Base-by-base conservation (phyloP, 2,797 vertebrate species). In the Rhabdomys pumilio region DNA sequence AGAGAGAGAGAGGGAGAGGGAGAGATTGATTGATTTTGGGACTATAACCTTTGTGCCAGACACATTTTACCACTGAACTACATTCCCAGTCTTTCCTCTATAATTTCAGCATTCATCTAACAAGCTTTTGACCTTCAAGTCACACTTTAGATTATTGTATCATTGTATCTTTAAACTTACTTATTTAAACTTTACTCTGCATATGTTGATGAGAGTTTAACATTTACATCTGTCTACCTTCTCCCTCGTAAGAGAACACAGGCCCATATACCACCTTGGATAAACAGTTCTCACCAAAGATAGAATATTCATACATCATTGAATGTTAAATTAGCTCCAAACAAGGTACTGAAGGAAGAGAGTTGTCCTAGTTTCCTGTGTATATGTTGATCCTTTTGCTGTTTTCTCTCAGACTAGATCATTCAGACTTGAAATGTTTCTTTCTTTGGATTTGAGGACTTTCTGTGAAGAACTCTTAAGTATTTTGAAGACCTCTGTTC, bases 391-490 rank as follows among this genome's bases (percentile, higher is more conserved):
- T 95, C 38, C 6, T 95, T 89, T 85, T 69, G 11, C 24, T 92
- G 29, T 61, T 17, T 38, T n/a, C 14, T 26, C 12, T 8, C 44
- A 65, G 75, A 50, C 53, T 57, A 1, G 5, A 34, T 89, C 6
- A 77, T 91, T 91, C 61, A 94, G 72, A 86, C n/a, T 83, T 55
- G 41, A 96, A 93, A 91, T 47, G 22, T 59, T 96, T 29, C 4
- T 4, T 50, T 29, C 3, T 31, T 93, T 79, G n/a, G 11, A 89
- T 79, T 90, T 79, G 79, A 50, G 79, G 67, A 24, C 31, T 1
- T 72, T 79, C 41, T 75, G 1, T 29, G 57, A 47, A 17, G n/a
- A 29, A 53, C 29, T 41, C 22, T 14, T 22, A 44, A 1, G 63
- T n/a, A 6, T 80, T 79, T 15, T 10, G 44, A 6, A 83, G 34